phyloP scores from a whole-genome alignment of 2,888 invertebrate species.

The Heliconius hortense region DNA sequence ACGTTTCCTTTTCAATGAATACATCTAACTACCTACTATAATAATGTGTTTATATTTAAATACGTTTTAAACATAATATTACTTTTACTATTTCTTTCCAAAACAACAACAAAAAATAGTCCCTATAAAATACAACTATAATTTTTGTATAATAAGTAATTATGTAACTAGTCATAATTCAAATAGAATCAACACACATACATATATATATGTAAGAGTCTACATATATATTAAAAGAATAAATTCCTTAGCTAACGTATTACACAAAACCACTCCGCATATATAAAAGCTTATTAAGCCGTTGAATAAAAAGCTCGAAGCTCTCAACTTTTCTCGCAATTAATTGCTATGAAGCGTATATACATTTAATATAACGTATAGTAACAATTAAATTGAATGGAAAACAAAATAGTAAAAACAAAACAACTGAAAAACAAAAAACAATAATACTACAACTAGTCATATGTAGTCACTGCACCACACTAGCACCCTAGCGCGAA shows the following conservation, averaged over 20 bases:
- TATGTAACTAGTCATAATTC: not conserved
- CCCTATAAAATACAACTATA: not conserved
- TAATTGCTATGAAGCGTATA: not conserved
- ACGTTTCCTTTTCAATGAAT: not conserved
- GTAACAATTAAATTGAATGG: not conserved
- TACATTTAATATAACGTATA: not conserved
- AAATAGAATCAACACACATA: not conserved
- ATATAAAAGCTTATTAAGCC: slow-evolving; percentile 7
- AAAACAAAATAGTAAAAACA: slow-evolving; percentile 13
- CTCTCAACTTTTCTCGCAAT: not conserved
- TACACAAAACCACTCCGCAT: slow-evolving; percentile 4
- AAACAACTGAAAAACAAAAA: slow-evolving; percentile 11
- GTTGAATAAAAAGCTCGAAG: slow-evolving; percentile 3
- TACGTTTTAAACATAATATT: not conserved
- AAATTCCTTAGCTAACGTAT: slow-evolving; percentile 5
- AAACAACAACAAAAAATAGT: not conserved
- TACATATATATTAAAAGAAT: not conserved
- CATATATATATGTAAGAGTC: not conserved
- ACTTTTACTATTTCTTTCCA: not conserved
- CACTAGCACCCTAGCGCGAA: slow-evolving; percentile 31
- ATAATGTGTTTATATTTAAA: too few species aligned
- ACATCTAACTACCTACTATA: not conserved
- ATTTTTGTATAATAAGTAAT: not conserved
- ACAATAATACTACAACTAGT: slow-evolving; percentile 9
- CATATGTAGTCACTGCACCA: slow-evolving; percentile 17